A percentile compares a stretch with the other conserved stretches of the same genome.
Conservation (phyloP, 2,888 invertebrate species). For the Drosophila testacea region DNA sequence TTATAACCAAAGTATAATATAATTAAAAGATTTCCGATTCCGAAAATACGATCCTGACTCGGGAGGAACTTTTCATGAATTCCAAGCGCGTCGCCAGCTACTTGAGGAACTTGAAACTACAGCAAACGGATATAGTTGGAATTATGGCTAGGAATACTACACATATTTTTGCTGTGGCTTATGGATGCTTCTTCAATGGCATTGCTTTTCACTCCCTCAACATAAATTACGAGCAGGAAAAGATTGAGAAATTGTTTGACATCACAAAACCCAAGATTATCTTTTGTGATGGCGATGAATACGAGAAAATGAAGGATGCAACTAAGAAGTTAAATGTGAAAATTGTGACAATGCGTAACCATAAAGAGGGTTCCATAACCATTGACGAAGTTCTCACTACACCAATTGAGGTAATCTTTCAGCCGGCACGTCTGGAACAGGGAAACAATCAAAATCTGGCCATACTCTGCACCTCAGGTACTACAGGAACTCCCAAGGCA, state of each 20-base stretch:
- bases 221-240: slow-evolving; percentile 29
- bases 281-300: slow-evolving; percentile 40
- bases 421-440: slow-evolving; percentile 48
- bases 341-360: slow-evolving; percentile 30
- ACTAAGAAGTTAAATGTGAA: slow-evolving; percentile 9
- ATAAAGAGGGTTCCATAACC: background rate
- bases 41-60: slow-evolving; percentile 38
- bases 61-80: slow-evolving; percentile 36
- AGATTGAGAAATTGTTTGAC: slow-evolving; percentile 31
- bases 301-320: slow-evolving; percentile 16
- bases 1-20: background rate
- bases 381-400: slow-evolving; percentile 19
- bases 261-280: slow-evolving; percentile 51
- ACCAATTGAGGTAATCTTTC: slow-evolving; percentile 2
- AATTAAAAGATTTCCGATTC: slow-evolving; percentile 42
- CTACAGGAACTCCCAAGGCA: slow-evolving; percentile 72
- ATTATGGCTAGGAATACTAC: slow-evolving; percentile 59
- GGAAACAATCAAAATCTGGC: slow-evolving; percentile 65
- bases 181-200: slow-evolving; percentile 56
- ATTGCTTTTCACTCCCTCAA: slow-evolving; percentile 52
- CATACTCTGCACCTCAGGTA: slow-evolving; percentile 76
- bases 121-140: slow-evolving; percentile 60
- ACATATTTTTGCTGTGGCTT: slow-evolving; percentile 55
- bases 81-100: slow-evolving; percentile 54
- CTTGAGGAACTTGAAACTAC: slow-evolving; percentile 40